These are phyloP conservation scores for Heterohyrax brucei DNA, from an alignment of 2,797 vertebrate species.

Conservation along the genomic window DNA sequence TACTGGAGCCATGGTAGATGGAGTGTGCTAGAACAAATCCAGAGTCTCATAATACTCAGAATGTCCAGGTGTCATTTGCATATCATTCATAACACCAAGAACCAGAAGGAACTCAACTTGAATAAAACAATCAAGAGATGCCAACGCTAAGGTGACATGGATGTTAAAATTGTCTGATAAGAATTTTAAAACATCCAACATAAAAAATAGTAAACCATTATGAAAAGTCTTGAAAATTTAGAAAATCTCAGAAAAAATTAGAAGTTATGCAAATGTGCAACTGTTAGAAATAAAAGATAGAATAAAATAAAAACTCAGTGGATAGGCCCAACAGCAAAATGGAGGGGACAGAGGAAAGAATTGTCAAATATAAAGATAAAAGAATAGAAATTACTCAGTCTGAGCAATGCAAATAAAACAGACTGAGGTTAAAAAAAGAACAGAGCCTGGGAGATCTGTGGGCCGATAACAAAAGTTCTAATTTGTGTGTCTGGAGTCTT, in stretches of 20 bases:
- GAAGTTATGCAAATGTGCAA: background rate
- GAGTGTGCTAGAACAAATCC: background rate
- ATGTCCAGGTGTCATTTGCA: conserved; percentile 20
- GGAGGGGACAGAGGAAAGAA: background rate
- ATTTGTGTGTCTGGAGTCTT: background rate
- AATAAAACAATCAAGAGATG: background rate
- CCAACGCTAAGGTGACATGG: background rate
- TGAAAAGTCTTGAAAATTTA: background rate
- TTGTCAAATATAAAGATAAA: background rate
- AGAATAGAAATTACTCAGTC: background rate
- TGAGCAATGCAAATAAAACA: background rate
- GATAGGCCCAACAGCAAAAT: background rate
- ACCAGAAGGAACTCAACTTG: background rate
- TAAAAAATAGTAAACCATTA: background rate
- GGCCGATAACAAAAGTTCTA: background rate
- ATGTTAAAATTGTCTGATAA: background rate
- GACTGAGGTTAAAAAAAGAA: background rate
- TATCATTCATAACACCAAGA: background rate
- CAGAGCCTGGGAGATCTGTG: background rate
- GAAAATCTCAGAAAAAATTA: background rate
- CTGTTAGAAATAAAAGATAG: background rate
- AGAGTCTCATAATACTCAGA: background rate
- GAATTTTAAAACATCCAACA: background rate
- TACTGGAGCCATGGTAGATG: background rate
- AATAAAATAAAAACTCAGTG: background rate